Conservation (phyloP, 2,797 vertebrate genomes). For the Rhinophrynus dorsalis region DNA sequence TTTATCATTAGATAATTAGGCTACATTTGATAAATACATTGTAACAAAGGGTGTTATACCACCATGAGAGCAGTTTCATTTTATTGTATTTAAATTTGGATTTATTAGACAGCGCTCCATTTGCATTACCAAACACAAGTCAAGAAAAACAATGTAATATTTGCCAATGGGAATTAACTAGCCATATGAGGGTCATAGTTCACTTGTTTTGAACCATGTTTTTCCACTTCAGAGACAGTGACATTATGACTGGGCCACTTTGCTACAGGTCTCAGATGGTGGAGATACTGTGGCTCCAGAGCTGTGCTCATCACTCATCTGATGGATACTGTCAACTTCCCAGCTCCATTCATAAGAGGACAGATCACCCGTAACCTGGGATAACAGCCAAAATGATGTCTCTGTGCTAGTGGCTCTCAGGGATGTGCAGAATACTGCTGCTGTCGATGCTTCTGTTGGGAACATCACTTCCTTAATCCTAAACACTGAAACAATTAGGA, state of each 20-base stretch:
- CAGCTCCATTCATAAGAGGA: not conserved
- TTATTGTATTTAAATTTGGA: too few relatives aligned
- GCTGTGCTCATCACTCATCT: not conserved
- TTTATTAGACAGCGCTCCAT: too few relatives aligned
- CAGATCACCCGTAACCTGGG: conserved; percentile 5
- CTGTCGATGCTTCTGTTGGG: not conserved
- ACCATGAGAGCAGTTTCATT: too few relatives aligned
- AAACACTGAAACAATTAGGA: not conserved
- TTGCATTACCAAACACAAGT: too few relatives aligned
- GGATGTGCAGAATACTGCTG: not conserved
- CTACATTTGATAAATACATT: too few relatives aligned
- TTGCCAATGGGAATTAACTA: not conserved
- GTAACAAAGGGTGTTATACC: too few relatives aligned
- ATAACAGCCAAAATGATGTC: not conserved
- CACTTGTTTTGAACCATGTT: not conserved
- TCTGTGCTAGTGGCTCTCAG: not conserved
- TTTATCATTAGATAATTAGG: too few relatives aligned
- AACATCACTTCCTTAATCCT: not conserved
- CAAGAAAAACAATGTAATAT: too few relatives aligned
- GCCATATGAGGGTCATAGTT: not conserved
- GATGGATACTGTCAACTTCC: conserved; percentile 2
- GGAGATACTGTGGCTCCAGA: not conserved
- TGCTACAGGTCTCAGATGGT: not conserved
- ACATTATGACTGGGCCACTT: not conserved
- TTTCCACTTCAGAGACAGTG: not conserved